Conservation (phyloP, 2,888 invertebrate genomes). For the Hypomecis atomaria region DNA sequence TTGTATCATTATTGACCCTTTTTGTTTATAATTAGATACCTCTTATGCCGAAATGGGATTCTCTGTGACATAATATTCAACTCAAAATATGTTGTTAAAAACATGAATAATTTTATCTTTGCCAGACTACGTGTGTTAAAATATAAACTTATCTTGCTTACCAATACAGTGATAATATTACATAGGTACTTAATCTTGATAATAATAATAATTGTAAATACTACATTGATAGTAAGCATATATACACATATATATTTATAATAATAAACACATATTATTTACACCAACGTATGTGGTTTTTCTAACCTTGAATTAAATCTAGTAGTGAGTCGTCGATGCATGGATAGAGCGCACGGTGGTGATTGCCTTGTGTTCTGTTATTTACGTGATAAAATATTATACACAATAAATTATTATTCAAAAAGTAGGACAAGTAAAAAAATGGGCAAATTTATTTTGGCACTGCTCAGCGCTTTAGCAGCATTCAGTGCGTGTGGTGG, state of each 20-base stretch:
- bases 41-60: not conserved
- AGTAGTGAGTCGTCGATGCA: not conserved
- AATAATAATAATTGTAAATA: too few species aligned
- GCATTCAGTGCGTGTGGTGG: constrained; percentile 35
- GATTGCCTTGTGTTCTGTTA: too few species aligned
- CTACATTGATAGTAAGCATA: too few species aligned
- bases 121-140: not conserved
- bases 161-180: not conserved
- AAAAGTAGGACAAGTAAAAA: not conserved
- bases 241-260: too few species aligned
- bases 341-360: not conserved
- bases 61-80: too few species aligned
- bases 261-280: too few species aligned
- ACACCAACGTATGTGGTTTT: not conserved
- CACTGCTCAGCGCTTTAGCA: constrained; percentile 1
- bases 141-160: not conserved
- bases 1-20: too few species aligned
- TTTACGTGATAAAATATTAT: too few species aligned
- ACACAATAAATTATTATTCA: not conserved
- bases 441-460: constrained; percentile 4
- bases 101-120: not conserved
- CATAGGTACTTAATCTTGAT: not conserved
- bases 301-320: not conserved
- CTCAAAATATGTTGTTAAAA: too few species aligned
- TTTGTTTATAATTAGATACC: too few species aligned